Evolutionary conservation across 2,888 invertebrate species (phyloP).

Genomic region (Caenorhabditis sp.): DNA sequence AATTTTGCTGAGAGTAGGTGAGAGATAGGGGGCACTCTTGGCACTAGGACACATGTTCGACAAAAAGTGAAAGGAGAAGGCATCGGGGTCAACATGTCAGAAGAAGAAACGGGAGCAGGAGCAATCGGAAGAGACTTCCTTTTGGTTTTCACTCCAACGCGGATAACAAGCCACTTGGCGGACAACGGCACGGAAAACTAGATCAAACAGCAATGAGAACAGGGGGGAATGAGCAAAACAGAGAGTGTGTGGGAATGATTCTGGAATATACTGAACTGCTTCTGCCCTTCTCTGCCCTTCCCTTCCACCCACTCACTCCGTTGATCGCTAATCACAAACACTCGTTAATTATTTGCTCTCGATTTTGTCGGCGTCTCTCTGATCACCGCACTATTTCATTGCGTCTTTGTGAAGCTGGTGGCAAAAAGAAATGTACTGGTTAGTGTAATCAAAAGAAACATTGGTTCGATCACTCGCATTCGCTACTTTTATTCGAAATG

Average conservation of each 20-base stretch:
- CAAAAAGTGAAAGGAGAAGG: constrained; percentile 39
- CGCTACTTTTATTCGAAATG: constrained; percentile 13
- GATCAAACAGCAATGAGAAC: constrained; percentile 31
- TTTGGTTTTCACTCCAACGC: constrained; percentile 12
- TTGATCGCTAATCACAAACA: constrained; percentile 48
- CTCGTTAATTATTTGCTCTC: constrained; percentile 54
- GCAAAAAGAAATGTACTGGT: constrained; percentile 44
- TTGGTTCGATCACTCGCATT: constrained; percentile 24
- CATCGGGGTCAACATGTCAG: constrained; percentile 39
- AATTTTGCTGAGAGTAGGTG: background rate
- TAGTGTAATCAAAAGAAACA: constrained; percentile 33
- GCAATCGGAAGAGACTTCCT: background rate
- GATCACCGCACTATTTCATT: constrained; percentile 18
- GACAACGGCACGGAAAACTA: constrained; percentile 29
- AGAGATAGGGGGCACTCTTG: background rate
- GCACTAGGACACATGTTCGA: constrained; percentile 34
- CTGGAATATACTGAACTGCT: background rate
- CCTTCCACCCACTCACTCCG: background rate
- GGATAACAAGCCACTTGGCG: constrained; percentile 48
- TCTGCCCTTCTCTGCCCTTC: background rate
- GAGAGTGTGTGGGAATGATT: background rate
- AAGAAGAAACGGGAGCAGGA: background rate
- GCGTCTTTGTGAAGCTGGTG: constrained; percentile 33
- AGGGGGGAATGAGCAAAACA: background rate
- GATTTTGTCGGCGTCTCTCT: constrained; percentile 24